Evolutionary conservation across 2,797 vertebrate genomes (phyloP), one percentile per base, ranked within the genome.

Genomic region (Ceryle rudis): DNA sequence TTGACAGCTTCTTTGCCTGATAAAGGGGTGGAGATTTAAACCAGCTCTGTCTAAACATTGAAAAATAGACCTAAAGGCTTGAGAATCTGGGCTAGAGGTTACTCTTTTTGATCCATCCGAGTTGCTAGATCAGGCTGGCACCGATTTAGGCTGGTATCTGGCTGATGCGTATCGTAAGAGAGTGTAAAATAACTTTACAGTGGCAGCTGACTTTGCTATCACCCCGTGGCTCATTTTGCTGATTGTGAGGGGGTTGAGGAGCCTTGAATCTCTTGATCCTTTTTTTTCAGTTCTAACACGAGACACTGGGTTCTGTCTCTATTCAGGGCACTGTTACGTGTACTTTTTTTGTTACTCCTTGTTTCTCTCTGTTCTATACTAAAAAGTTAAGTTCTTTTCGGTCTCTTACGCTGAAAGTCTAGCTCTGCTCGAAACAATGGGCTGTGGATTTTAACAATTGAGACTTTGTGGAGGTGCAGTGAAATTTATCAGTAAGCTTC

Each of bases 401-500:
- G 64, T 65, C 8, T 65, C 28, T 10, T 6, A 4, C 8, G 1
- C 71, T 69, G 92, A 5, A 61, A 92, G 35, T 18, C 35, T 35
- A 61, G 42, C 90, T 6, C 39, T 51, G 80, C 58, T 51, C 2
- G 3, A 29, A 52, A 87, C 61, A 62, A 91, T 9, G 87, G 60
- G 4, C 33, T 10, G 73, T 15, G 75, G 26, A 26, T 13, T 80
- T n/a, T 66, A 89, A 95, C 95, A 95, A 92, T 92, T 1, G 91
- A 33, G 11, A 61, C 92, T 91, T 69, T 95, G 94, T 95, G 86
- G 84, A 16, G 0, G 1, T 42, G 70, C 60, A 23, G 66, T 29
- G 94, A 54, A 44, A 86, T 82, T 86, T 81, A 81, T 86, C 86
- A 33, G 85, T 37, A 4, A 82, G 78, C 83, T 61, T 62, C 33